These are phyloP conservation scores for Dicyrtoma fusca DNA, from an alignment of 2,888 invertebrate species.

Conservation along the genomic window DNA sequence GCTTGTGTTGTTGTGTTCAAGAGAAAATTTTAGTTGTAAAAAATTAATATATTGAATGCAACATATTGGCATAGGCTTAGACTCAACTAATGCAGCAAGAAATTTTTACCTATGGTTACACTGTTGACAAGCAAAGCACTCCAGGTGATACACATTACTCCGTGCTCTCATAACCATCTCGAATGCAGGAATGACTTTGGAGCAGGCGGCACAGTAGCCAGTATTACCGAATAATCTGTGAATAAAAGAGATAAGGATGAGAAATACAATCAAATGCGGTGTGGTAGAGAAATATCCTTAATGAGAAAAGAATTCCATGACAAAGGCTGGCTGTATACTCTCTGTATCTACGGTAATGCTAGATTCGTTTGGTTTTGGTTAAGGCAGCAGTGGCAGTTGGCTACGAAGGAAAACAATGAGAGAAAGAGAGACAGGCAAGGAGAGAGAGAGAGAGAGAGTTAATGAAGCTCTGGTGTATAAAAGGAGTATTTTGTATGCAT, in stretches of 20 bases:
- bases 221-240: constrained; percentile 89
- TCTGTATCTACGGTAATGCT: not conserved
- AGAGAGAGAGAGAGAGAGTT: constrained; percentile 29
- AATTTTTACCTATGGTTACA: constrained; percentile 88
- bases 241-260: constrained; percentile 38
- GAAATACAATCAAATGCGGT: not conserved
- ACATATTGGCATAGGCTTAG: too few species aligned
- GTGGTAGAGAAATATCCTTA: not conserved
- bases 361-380: not conserved
- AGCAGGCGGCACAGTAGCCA: constrained; percentile 95
- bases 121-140: constrained; percentile 98
- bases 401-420: constrained; percentile 2
- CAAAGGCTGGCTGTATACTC: not conserved
- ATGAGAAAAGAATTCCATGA: constrained; percentile 4
- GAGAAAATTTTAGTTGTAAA: not conserved
- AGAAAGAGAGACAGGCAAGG: constrained; percentile 26
- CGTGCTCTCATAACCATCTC: constrained; percentile 99
- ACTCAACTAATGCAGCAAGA: too few species aligned
- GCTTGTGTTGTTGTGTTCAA: not conserved
- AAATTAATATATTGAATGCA: too few species aligned
- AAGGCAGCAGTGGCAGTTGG: not conserved
- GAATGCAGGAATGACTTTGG: constrained; percentile 96
- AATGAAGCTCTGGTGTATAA: constrained; percentile 31
- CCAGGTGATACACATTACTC: constrained; percentile 95
- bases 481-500: constrained; percentile 31